Conservation (phyloP, 2,797 vertebrate genomes). For the Odontamblyopus lacepedii region DNA sequence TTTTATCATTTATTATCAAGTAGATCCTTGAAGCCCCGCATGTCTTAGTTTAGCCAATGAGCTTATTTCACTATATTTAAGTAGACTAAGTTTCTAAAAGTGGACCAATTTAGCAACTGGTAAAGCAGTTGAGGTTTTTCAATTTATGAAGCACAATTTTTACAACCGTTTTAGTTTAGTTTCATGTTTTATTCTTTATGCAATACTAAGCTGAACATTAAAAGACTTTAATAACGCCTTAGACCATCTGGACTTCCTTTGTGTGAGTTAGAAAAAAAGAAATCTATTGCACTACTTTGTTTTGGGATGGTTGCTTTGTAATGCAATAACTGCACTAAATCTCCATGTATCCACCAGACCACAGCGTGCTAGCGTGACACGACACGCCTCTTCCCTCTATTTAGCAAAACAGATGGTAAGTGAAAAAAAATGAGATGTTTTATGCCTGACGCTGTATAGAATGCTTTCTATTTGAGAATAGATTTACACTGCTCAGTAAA, state of each 20-base stretch:
- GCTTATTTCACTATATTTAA: conserved; percentile 63
- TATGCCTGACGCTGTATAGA: conserved; percentile 84
- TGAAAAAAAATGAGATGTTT: conserved; percentile 71
- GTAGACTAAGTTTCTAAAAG: conserved; percentile 71
- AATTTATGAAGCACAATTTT: conserved; percentile 84
- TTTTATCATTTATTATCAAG: conserved; percentile 41
- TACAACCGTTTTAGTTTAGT: conserved; percentile 74
- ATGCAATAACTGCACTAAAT: conserved; percentile 86
- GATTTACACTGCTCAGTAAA: conserved; percentile 76
- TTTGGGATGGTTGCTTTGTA: conserved; percentile 82
- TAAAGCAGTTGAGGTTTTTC: conserved; percentile 68
- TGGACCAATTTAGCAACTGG: conserved; percentile 77
- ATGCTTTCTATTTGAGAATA: conserved; percentile 83
- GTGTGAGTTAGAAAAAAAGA: conserved; percentile 69
- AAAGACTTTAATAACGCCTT: conserved; percentile 77
- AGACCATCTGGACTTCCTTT: conserved; percentile 82
- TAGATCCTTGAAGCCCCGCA: conserved; percentile 62
- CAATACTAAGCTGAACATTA: conserved; percentile 81
- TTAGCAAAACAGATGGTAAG: conserved; percentile 73
- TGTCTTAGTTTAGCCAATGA: conserved; percentile 60
- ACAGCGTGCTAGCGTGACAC: conserved; percentile 74
- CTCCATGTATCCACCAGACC: conserved; percentile 73
- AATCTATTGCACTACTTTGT: conserved; percentile 80
- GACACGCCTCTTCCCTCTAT: conserved; percentile 73
- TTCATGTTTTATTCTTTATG: conserved; percentile 82